Evolutionary conservation across 2,888 invertebrate species (phyloP), one percentile per base, ranked within the genome.

Genomic region (Lasioglossum malachurum): DNA sequence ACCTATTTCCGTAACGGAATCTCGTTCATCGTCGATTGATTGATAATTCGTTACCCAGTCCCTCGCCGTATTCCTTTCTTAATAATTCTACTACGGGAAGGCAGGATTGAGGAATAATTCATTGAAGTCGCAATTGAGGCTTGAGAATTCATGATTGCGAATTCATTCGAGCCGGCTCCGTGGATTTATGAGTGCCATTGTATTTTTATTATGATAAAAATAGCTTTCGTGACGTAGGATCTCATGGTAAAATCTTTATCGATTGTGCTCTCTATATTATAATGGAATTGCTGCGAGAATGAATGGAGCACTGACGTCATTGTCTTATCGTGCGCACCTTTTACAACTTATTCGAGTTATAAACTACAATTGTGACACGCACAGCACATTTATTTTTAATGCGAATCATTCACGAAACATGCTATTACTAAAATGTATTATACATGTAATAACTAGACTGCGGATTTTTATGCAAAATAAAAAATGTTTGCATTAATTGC

Each of bases 11-110:
- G 71, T 73, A 53, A 16, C 75, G 60, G 44, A 76, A 72, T 75
- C 44, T 76, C 72, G 41, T 76, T 83, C 35, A 53, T 41, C 35
- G 12, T 27, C 31, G 44, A 80, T 67, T 76, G 73, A 73, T 80
- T 80, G 53, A 76, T 83, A 83, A 83, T 80, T 83, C 64, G 44
- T 53, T 76, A 80, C 8, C 73, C 76, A 73, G 38, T 31, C 23
- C n/a, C 41, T 35, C 49, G 23, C 44, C n/a, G 41, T 67, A 57
- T 53, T 14, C 53, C 27, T 49, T 31, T 35, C 35, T 49, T 67
- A 69, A 73, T 76, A 72, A 27, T 44, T 69, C 79, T 16, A 57
- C 64, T 46, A 41, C 16, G 72, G 41, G 19, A 38, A 73, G 60
- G 27, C 31, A 49, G 23, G 71, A 71, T 31, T 31, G 71, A 19